Base-by-base conservation (phyloP, 2,113 vertebrate genomes). In the Urocynchramus pylzowi region DNA sequence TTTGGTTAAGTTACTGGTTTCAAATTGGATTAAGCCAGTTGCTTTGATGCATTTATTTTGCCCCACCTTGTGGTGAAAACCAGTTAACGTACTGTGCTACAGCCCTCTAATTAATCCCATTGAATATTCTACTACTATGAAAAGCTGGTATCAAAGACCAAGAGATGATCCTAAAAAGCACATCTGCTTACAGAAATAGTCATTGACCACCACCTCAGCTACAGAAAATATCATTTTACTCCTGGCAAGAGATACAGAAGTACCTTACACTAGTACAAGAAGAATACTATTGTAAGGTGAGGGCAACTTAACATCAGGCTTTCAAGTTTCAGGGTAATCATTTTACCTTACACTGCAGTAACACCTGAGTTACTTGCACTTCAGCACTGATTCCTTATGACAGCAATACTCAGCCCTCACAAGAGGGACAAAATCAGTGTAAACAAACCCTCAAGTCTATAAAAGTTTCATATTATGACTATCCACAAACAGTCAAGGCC, bases 31-130 rank as follows among this genome's bases (percentile, higher is more conserved):
- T 61, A 84, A 82, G n/a, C 7, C 41, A 68, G 23, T 89, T 74
- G 30, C 47, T 84, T 47, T 47, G 61, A 82, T 79, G 44, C 4
- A 4, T 91, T 93, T 90, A 37, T 78, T 96, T 90, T 96, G 70
- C 94, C 65, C 94, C 95, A 57, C 75, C 90, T 95, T 93, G 92
- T 95, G 95, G 94, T 83, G 85, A 91, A 93, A 93, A 21, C 3
- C 57, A 56, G 70, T 76, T 91, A 23, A 85, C 49, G 60, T 60
- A 35, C 24, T 26, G 22, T 47, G 24, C 33, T 84, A 63, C 14
- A 87, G n/a, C 9, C 42, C 47, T 28, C 13, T 63, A 33, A 78
- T 47, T 47, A 9, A 84, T 18, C 44, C 50, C 35, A 30, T 4
- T 6, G 5, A 44, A 30, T 31, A 27, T 23, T 41, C 37, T 28